Conservation (phyloP, 1,140 invertebrate genomes). For the Coelopa frigida region DNA sequence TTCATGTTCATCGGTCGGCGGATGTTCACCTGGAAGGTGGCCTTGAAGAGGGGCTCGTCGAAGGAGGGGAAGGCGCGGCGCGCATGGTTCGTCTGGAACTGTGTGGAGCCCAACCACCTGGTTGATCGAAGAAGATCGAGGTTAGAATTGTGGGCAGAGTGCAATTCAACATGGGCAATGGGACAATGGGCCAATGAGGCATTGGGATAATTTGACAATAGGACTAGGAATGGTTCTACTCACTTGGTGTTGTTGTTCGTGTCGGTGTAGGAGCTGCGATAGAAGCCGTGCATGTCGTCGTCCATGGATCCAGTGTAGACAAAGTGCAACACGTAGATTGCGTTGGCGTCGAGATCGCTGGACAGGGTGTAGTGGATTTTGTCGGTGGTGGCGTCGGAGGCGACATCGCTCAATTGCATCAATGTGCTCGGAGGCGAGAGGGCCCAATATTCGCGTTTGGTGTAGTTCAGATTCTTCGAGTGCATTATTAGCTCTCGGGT, state of each 20-base stretch:
- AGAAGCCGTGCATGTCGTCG: slow-evolving; percentile 66
- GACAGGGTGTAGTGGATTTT: slow-evolving; percentile 38
- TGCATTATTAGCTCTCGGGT: slow-evolving; percentile 55
- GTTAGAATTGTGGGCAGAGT: too few relatives aligned
- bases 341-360: slow-evolving; percentile 25
- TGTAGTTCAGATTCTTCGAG: slow-evolving; percentile 51
- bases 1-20: slow-evolving; percentile 35
- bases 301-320: slow-evolving; percentile 50
- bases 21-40: slow-evolving; percentile 63
- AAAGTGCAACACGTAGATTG: slow-evolving; percentile 46
- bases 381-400: slow-evolving; percentile 21
- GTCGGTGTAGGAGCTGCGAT: slow-evolving; percentile 64
- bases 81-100: slow-evolving; percentile 76
- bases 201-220: too few relatives aligned
- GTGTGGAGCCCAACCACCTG: slow-evolving; percentile 64
- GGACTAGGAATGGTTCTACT: too few relatives aligned
- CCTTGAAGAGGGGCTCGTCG: slow-evolving; percentile 81
- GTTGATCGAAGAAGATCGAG: too few relatives aligned
- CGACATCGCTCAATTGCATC: slow-evolving; percentile 21
- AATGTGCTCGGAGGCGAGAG: slow-evolving; percentile 25
- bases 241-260: slow-evolving; percentile 41
- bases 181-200: too few relatives aligned
- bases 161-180: too few relatives aligned
- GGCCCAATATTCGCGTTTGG: slow-evolving; percentile 21
- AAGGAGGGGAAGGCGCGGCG: slow-evolving; percentile 82